These are phyloP conservation scores for Lepilemur ruficaudatus DNA, from an alignment of 2,797 vertebrate genomes.

Conservation along the genomic window DNA sequence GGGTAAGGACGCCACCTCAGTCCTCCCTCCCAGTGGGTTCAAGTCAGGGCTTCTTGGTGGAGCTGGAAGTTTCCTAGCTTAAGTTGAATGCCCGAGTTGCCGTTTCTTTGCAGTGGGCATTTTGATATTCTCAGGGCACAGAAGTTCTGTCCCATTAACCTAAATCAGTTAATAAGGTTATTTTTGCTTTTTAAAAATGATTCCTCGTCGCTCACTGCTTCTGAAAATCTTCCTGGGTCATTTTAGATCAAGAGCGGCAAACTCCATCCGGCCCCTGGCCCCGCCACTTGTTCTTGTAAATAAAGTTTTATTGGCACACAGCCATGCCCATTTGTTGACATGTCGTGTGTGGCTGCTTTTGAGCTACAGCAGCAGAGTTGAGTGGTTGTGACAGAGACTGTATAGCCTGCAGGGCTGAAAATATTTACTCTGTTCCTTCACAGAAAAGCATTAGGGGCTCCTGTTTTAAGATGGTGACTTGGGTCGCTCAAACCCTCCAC, in stretches of 20 bases:
- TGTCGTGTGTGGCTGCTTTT: not conserved
- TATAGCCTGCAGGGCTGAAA: not conserved
- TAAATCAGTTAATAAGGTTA: not conserved
- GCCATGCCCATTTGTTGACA: not conserved
- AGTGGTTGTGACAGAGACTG: not conserved
- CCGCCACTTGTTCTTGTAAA: not conserved
- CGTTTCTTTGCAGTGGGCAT: not conserved
- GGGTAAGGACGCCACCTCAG: not conserved
- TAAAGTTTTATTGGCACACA: not conserved
- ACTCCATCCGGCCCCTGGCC: not conserved
- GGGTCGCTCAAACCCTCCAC: no score
- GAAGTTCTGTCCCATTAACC: not conserved
- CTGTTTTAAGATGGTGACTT: not conserved
- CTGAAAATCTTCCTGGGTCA: not conserved
- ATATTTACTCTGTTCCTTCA: not conserved
- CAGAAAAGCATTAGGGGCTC: not conserved
- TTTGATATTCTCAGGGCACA: not conserved
- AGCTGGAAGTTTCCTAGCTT: not conserved
- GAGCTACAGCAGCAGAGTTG: not conserved
- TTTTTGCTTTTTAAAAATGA: not conserved
- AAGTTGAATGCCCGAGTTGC: not conserved
- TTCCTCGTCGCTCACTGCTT: not conserved
- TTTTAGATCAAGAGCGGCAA: not conserved
- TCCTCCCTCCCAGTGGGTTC: accelerated
- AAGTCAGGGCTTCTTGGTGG: not conserved